Base-by-base conservation (phyloP, 2,113 vertebrate genomes). In the Procavia capensis region DNA sequence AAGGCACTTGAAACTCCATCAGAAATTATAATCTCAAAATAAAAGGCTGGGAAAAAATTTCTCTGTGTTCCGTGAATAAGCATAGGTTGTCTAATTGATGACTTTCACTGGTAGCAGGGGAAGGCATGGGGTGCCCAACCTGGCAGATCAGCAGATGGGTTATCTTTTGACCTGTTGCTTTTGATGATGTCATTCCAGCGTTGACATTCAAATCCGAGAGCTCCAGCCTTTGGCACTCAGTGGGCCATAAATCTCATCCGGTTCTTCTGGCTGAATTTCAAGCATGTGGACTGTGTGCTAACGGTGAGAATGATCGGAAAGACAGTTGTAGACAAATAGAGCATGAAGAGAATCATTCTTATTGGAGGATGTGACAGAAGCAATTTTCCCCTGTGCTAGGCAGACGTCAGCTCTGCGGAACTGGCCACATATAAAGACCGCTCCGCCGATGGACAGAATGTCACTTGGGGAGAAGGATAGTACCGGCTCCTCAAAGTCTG, bases 311-410 rank as follows among this genome's bases (percentile, higher is more conserved):
- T 85, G 90, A 93, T 91, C 6, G 0, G 96, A 94, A 91, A 95
- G 98, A 96, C 84, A 95, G 93, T 79, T 80, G 90, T 84, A 86
- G 93, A 83, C 90, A 95, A 97, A 90, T 1, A 9, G 81, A 90
- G 87, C 83, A 66, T 41, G 79, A 91, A 94, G 83, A 90, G 72
- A 85, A 90, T 84, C 61, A 50, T 86, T 96, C 91, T 97, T 88
- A 43, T n/a, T 83, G 90, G 91, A 85, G 81, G 89, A 91, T 64
- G 36, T 82, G 92, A 82, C 74, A 63, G 74, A 85, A 91, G 11
- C 74, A 63, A 63, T 90, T 94, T 54, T 78, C 72, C 82, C 63
- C 78, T 76, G 68, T 68, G 92, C 70, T 84, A 92, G 82, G 82
- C 85, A 93, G 83, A 95, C 20, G 36, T 94, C 91, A 91, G 50